phyloP scores from a whole-genome alignment of 2,113 vertebrate species.

The Bubo bubo region DNA sequence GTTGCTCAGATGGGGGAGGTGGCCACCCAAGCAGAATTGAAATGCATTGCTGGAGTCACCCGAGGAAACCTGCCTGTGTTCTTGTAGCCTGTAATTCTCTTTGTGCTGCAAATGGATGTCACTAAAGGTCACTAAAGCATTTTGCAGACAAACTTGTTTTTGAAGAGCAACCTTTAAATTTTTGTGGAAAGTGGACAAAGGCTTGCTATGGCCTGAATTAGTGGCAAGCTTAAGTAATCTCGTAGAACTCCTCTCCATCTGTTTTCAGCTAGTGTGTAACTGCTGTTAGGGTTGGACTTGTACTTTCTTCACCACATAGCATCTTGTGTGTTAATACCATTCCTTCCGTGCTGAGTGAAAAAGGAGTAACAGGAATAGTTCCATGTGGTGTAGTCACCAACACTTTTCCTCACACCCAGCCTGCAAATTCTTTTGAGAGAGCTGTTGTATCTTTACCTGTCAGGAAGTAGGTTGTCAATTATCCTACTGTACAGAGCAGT shows the following conservation, averaged over 20 bases:
- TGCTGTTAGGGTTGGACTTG: neutral
- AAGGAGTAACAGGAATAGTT: neutral
- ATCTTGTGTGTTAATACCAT: neutral
- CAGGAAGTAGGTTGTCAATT: neutral
- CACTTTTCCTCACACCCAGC: neutral
- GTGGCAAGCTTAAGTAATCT: neutral
- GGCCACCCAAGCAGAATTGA: neutral
- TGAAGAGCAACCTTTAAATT: neutral
- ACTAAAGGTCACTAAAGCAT: too few species aligned
- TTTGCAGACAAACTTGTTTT: neutral
- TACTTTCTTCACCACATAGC: neutral
- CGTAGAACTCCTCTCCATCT: neutral
- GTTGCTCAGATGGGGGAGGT: rapidly evolving
- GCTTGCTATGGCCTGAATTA: neutral
- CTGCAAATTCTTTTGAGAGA: neutral
- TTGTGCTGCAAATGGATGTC: neutral
- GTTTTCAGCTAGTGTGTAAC: neutral
- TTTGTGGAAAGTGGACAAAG: neutral
- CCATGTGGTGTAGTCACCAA: rapidly evolving
- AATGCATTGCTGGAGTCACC: neutral
- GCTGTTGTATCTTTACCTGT: neutral
- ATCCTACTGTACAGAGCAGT: neutral
- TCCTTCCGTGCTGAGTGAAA: neutral
- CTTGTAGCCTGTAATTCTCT: neutral
- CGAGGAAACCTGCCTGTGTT: rapidly evolving